Conservation (phyloP, 2,797 vertebrate species). For the Taeniopygia guttata region DNA sequence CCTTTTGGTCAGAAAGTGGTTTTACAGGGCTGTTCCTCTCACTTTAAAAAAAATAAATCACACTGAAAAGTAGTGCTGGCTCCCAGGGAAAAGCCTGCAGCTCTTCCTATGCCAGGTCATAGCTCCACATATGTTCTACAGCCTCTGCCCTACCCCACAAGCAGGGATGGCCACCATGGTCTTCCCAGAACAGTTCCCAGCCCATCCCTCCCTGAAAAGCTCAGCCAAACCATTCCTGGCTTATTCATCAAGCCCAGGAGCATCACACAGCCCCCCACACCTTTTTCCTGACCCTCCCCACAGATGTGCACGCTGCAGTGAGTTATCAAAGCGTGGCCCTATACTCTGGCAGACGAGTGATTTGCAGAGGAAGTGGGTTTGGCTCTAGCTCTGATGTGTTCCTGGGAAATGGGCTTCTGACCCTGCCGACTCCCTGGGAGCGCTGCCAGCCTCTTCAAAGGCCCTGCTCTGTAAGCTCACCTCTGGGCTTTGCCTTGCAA, state of each 20-base stretch:
- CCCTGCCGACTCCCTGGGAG: not conserved
- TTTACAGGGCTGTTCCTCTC: not conserved
- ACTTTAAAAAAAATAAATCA: not conserved
- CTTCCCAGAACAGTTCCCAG: not conserved
- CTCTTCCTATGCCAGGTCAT: not conserved
- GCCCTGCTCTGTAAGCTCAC: not conserved
- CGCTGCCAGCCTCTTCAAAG: not conserved
- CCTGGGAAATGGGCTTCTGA: not conserved
- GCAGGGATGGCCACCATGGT: not conserved
- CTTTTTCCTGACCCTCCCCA: not conserved
- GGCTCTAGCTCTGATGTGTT: not conserved
- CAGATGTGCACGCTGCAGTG: not conserved
- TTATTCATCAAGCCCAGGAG: not conserved
- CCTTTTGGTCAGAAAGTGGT: not conserved
- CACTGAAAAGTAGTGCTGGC: not conserved
- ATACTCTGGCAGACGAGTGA: not conserved
- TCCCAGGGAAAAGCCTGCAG: not conserved
- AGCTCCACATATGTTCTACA: not conserved
- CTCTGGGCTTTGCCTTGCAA: not conserved
- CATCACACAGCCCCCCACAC: not conserved
- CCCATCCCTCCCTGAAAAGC: not conserved
- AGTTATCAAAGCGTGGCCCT: not conserved
- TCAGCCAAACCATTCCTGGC: not conserved
- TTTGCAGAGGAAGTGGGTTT: conserved; percentile 10
- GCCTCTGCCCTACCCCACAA: not conserved